Percentiles rank a stretch among this genome's conserved stretches.
These are phyloP conservation scores for Galagoides demidoff DNA, from an alignment of 2,797 vertebrate genomes.

Conservation along the genomic window DNA sequence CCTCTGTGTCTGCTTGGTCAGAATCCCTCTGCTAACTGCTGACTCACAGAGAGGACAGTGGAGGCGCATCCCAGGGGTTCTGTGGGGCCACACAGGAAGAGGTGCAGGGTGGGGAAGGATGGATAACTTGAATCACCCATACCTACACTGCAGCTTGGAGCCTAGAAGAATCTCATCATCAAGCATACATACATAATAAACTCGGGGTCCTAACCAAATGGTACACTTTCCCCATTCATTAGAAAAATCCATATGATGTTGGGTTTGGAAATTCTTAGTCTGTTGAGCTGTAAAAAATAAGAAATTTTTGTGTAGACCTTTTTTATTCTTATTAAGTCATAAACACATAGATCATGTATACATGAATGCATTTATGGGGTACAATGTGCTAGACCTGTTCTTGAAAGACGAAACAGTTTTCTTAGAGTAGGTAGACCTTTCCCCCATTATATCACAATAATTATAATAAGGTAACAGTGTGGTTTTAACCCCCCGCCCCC, in stretches of 20 bases:
- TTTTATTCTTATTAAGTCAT: no score
- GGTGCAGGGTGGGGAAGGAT: no score
- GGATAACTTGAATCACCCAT: neutral
- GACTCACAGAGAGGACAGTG: neutral
- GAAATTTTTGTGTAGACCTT: neutral
- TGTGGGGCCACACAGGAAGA: neutral
- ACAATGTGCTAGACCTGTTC: neutral
- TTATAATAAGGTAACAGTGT: neutral
- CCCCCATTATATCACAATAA: neutral
- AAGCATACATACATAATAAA: neutral
- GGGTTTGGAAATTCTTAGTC: neutral
- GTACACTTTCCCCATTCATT: neutral
- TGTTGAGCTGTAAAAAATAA: neutral
- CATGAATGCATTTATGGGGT: no score
- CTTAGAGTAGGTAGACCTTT: neutral
- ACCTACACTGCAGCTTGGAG: neutral
- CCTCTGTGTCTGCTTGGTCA: neutral
- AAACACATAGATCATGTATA: no score
- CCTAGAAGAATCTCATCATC: conserved; percentile 10
- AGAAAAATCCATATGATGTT: neutral
- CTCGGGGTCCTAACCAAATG: neutral
- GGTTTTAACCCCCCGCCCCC: neutral
- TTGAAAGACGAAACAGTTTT: neutral
- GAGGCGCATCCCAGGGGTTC: neutral
- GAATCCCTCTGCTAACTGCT: neutral